Evolutionary conservation across 2,113 vertebrate genomes (phyloP).

Genomic region (Brachypodius melanocephalos): DNA sequence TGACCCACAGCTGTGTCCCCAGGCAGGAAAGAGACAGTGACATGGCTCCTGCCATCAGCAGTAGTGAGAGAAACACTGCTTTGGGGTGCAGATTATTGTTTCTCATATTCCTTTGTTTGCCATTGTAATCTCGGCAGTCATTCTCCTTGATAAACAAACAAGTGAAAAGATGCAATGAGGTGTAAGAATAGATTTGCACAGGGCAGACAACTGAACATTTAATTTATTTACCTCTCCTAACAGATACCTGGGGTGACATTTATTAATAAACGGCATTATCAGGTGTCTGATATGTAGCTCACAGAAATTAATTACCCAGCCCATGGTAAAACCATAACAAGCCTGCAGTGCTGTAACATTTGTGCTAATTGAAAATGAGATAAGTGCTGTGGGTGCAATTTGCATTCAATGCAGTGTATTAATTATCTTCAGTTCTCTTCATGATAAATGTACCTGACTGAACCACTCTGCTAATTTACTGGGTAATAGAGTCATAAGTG

Average conservation of each 20-base stretch:
- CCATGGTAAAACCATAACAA: slow-evolving; percentile 83
- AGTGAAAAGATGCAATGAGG: slow-evolving; percentile 73
- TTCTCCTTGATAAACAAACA: slow-evolving; percentile 73
- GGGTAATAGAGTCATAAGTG: slow-evolving; percentile 80
- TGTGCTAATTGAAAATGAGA: slow-evolving; percentile 87
- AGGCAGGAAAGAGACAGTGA: background rate
- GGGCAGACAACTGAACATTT: slow-evolving; percentile 78
- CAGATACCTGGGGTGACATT: slow-evolving; percentile 83
- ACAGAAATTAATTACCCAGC: slow-evolving; percentile 86
- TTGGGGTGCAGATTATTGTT: background rate
- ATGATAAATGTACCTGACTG: slow-evolving; percentile 84
- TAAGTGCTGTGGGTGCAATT: slow-evolving; percentile 88
- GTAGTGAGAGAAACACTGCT: background rate
- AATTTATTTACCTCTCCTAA: slow-evolving; percentile 82
- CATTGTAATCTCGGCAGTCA: slow-evolving; percentile 61
- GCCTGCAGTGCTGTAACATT: slow-evolving; percentile 80
- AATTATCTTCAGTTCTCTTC: slow-evolving; percentile 83
- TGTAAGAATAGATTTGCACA: slow-evolving; percentile 79
- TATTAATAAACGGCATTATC: slow-evolving; percentile 84
- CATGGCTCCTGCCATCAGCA: rapidly evolving
- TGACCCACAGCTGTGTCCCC: background rate
- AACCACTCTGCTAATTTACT: slow-evolving; percentile 81
- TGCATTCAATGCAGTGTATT: slow-evolving; percentile 85
- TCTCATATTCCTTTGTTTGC: slow-evolving; percentile 69
- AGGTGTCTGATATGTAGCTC: slow-evolving; percentile 82